Percentiles rank a stretch among this genome's conserved stretches.
phyloP scores from a whole-genome alignment of 2,888 invertebrate species.

The Tolmerus cingulatus region DNA sequence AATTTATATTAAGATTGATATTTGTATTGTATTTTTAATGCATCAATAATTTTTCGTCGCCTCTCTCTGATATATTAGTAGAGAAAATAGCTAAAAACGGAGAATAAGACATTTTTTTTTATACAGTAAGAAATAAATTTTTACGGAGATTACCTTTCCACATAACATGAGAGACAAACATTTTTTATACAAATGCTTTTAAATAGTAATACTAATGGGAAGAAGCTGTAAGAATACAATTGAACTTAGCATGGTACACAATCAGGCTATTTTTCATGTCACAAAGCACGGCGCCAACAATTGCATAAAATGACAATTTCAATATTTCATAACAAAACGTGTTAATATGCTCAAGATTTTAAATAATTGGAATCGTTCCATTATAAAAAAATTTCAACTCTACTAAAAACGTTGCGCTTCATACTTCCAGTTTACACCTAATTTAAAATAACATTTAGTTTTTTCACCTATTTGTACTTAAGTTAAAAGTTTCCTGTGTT shows the following conservation, averaged over 20 bases:
- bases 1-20: constrained; percentile 1
- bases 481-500: background rate
- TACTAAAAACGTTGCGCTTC: background rate
- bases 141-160: background rate
- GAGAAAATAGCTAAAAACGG: background rate
- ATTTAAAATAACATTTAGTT: background rate
- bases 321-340: background rate
- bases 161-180: background rate
- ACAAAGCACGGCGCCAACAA: background rate
- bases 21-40: constrained; percentile 11
- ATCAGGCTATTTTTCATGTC: background rate
- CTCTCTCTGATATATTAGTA: constrained; percentile 6
- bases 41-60: background rate
- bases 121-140: background rate
- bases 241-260: background rate
- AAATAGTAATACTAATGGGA: background rate
- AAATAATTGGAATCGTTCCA: background rate
- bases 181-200: constrained; percentile 34
- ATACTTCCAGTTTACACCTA: background rate
- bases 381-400: background rate
- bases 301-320: background rate
- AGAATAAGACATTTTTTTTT: background rate
- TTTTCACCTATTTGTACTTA: constrained; percentile 15
- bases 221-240: background rate
- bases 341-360: background rate